A percentile compares a stretch with the other conserved stretches of the same genome.
Conservation (phyloP, 2,113 vertebrate genomes). For the Clarias batrachus region DNA sequence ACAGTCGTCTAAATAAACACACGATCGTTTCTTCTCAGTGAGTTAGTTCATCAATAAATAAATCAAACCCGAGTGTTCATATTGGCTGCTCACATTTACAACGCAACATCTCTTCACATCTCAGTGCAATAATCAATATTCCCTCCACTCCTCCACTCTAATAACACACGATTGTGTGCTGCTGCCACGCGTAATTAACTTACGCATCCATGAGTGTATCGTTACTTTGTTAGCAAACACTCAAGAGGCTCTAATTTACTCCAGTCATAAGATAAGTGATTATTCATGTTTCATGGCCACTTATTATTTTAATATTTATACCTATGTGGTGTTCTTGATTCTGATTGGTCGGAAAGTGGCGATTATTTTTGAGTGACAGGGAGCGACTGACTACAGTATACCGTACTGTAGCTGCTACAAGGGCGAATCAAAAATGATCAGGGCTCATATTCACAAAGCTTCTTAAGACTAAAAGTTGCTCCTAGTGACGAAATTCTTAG, state of each 20-base stretch:
- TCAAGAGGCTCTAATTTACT: not conserved
- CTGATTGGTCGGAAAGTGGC: not conserved
- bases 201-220: not conserved
- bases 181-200: not conserved
- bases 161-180: not conserved
- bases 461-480: too few species aligned
- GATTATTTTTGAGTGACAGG: not conserved
- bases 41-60: constrained; percentile 22
- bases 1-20: not conserved
- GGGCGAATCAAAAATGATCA: too few species aligned
- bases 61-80: not conserved
- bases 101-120: not conserved
- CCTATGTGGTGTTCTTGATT: not conserved
- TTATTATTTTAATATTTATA: not conserved
- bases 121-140: constrained; percentile 16
- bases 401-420: not conserved
- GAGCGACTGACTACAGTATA: not conserved
- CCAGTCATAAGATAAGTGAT: constrained; percentile 1
- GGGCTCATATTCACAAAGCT: too few species aligned
- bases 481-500: too few species aligned
- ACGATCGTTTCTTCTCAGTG: not conserved
- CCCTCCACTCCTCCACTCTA: not conserved
- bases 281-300: not conserved
- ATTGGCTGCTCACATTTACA: constrained; percentile 4
- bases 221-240: constrained; percentile 11